Evolutionary conservation across 2,888 invertebrate genomes (phyloP).

Genomic region (Drosophila anomalipes): DNA sequence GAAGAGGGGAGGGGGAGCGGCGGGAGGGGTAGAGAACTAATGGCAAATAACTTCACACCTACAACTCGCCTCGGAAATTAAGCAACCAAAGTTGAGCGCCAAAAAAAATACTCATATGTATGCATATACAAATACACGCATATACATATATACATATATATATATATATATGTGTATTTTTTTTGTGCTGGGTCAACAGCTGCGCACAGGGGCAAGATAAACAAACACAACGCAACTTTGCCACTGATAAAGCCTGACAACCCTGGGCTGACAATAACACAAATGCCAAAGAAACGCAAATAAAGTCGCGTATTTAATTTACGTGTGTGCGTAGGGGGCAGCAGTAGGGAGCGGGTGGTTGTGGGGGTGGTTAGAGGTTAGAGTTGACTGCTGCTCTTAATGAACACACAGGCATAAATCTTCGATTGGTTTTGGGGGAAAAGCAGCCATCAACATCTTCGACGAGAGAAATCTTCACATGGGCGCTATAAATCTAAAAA

Average conservation of each 20-base stretch:
- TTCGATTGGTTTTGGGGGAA: slow-evolving; percentile 44
- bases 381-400: slow-evolving; percentile 36
- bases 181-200: slow-evolving; percentile 40
- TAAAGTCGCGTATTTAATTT: slow-evolving; percentile 53
- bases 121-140: slow-evolving; percentile 4
- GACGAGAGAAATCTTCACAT: slow-evolving; percentile 47
- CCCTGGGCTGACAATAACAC: slow-evolving; percentile 20
- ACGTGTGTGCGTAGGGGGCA: slow-evolving; percentile 5
- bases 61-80: slow-evolving; percentile 46
- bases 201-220: slow-evolving; percentile 48
- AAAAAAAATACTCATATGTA: slow-evolving; percentile 32
- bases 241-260: slow-evolving; percentile 50
- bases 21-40: slow-evolving; percentile 4
- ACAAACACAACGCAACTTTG: slow-evolving; percentile 56
- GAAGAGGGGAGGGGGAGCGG: not conserved
- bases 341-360: too few species aligned
- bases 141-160: slow-evolving; percentile 3
- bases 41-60: slow-evolving; percentile 55
- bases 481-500: slow-evolving; percentile 52
- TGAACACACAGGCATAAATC: slow-evolving; percentile 58
- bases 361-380: not conserved
- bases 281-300: slow-evolving; percentile 43
- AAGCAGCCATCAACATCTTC: slow-evolving; percentile 44
- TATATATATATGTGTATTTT: not conserved
- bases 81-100: slow-evolving; percentile 49